phyloP scores from a whole-genome alignment of 2,797 vertebrate species.

The Acipenser oxyrinchus region DNA sequence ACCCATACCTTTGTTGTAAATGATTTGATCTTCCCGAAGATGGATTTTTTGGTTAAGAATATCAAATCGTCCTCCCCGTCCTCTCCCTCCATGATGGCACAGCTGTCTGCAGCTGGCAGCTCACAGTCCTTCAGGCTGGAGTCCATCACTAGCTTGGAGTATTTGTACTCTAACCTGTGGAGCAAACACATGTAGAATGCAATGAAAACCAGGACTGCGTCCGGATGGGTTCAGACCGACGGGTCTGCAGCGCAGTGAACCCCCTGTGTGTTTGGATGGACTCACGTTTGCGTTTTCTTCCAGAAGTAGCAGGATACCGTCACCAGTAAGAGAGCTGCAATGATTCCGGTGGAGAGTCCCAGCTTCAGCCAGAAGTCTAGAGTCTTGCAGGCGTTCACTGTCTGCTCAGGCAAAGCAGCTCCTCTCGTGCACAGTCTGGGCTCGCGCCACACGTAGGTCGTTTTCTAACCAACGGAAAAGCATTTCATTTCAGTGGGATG shows the following conservation, averaged over 20 bases:
- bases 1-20: conserved; percentile 71
- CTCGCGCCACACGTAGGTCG: conserved; percentile 85
- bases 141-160: conserved; percentile 82
- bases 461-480: conserved; percentile 57
- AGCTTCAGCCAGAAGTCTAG: conserved; percentile 89
- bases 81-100: conserved; percentile 97
- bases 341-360: conserved; percentile 73
- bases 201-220: not conserved
- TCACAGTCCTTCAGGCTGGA: conserved; percentile 76
- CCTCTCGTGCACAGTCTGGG: conserved; percentile 70
- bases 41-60: conserved; percentile 78
- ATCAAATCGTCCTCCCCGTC: conserved; percentile 86
- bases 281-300: conserved; percentile 93
- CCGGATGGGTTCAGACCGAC: too few species aligned
- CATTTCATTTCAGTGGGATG: not conserved
- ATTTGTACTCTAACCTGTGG: conserved; percentile 82
- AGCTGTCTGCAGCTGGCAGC: conserved; percentile 83
- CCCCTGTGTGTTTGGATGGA: not conserved
- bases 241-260: not conserved
- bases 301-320: conserved; percentile 85
- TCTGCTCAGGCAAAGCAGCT: conserved; percentile 63
- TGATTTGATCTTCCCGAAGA: conserved; percentile 82
- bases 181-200: not conserved
- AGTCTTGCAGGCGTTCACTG: conserved; percentile 69
- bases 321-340: conserved; percentile 69